Percentiles rank a stretch among this genome's conserved stretches.
Evolutionary conservation across 2,797 vertebrate species (phyloP).

Genomic region (Artibeus jamaicensis): DNA sequence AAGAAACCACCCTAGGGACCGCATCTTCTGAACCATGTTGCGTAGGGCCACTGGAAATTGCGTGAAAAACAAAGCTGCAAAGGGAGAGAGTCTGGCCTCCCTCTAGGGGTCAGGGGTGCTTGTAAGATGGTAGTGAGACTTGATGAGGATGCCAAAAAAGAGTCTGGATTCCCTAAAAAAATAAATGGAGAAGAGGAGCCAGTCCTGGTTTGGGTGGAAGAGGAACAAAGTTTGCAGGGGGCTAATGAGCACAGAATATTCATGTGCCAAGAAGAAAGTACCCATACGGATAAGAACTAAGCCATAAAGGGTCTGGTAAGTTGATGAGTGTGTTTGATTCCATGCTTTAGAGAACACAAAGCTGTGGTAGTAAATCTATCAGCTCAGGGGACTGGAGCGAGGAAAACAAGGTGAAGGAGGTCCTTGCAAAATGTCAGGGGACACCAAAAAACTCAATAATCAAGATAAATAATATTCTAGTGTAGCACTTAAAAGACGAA

Average conservation of each 20-base stretch:
- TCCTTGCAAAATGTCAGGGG: neutral
- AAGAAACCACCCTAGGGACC: neutral
- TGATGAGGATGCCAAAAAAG: neutral
- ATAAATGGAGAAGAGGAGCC: neutral
- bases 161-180: neutral
- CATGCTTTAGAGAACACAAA: neutral
- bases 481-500: neutral
- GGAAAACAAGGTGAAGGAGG: neutral
- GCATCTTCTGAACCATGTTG: neutral
- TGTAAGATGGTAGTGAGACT: neutral
- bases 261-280: neutral
- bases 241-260: neutral
- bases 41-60: neutral
- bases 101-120: neutral
- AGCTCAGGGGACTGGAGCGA: neutral
- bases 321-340: neutral
- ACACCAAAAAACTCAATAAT: neutral
- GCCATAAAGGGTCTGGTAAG: neutral
- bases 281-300: neutral
- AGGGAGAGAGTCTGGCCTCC: neutral
- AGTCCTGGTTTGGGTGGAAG: neutral
- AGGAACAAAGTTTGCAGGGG: neutral
- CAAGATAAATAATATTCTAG: neutral
- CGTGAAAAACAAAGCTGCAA: neutral
- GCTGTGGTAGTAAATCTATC: neutral